phyloP scores from a whole-genome alignment of 2,888 invertebrate genomes.

The Drosophila trichaetosa region DNA sequence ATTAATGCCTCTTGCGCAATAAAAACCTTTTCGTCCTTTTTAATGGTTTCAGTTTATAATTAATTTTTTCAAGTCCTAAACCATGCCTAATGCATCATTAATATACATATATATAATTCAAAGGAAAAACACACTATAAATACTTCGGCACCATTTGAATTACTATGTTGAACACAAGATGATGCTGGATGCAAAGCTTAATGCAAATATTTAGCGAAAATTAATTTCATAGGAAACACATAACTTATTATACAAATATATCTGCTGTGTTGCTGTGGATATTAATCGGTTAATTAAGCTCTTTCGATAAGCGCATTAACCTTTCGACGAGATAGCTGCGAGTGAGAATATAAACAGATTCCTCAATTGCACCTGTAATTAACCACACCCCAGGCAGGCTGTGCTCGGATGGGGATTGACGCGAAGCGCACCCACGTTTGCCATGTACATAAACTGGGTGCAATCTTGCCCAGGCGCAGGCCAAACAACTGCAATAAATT shows the following conservation, averaged over 20 bases:
- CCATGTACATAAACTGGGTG: constrained; percentile 51
- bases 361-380: constrained; percentile 44
- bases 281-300: constrained; percentile 56
- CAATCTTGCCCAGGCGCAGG: constrained; percentile 52
- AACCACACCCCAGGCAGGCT: constrained; percentile 27
- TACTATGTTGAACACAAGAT: not conserved
- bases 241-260: not conserved
- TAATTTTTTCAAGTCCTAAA: not conserved
- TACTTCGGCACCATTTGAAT: not conserved
- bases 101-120: not conserved
- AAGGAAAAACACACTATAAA: not conserved
- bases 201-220: constrained; percentile 30
- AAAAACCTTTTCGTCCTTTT: not conserved
- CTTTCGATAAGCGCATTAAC: constrained; percentile 55
- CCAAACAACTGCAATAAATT: constrained; percentile 62
- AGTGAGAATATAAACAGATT: constrained; percentile 16
- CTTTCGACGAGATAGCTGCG: constrained; percentile 25
- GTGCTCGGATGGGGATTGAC: constrained; percentile 2
- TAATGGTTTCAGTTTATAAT: not conserved
- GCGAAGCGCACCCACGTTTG: constrained; percentile 30
- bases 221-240: not conserved
- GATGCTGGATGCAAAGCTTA: not conserved
- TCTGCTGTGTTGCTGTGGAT: constrained; percentile 5
- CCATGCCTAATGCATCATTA: not conserved
- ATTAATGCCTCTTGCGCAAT: not conserved